A percentile compares a stretch with the other conserved stretches of the same genome.
Conservation (phyloP, 2,113 vertebrate species). For the Alethe castanea region DNA sequence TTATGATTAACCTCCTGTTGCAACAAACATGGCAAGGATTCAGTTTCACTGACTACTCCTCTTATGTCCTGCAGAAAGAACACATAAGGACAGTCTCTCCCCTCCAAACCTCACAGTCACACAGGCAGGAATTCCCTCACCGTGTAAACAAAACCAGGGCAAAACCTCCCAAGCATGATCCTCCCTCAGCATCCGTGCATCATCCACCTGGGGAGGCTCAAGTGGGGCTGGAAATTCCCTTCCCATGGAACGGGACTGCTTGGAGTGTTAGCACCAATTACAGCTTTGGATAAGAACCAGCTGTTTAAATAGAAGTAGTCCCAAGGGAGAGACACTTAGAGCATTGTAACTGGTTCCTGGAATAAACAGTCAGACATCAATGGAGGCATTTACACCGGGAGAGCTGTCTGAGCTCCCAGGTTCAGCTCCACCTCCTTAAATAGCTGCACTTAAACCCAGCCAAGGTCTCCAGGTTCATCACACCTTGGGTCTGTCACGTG, state of each 20-base stretch:
- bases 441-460: neutral
- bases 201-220: constrained; percentile 12
- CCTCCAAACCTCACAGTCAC: neutral
- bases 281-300: constrained; percentile 15
- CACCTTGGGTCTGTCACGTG: accelerated
- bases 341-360: constrained; percentile 11
- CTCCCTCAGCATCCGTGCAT: neutral
- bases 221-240: constrained; percentile 33
- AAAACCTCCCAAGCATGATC: neutral
- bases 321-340: constrained; percentile 18
- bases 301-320: constrained; percentile 27
- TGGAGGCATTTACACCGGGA: neutral
- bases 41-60: constrained; percentile 31
- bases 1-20: constrained; percentile 48
- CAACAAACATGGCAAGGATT: constrained; percentile 38
- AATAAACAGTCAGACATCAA: constrained; percentile 26
- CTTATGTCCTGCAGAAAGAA: neutral
- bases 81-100: neutral
- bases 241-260: neutral
- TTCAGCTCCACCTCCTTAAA: neutral
- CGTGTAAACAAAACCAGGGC: neutral
- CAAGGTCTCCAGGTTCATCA: neutral
- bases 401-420: neutral
- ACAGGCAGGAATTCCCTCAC: neutral
- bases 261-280: constrained; percentile 16